These are phyloP conservation scores for Brachyrhaphis roseni DNA, from an alignment of 2,797 vertebrate species.

Conservation along the genomic window DNA sequence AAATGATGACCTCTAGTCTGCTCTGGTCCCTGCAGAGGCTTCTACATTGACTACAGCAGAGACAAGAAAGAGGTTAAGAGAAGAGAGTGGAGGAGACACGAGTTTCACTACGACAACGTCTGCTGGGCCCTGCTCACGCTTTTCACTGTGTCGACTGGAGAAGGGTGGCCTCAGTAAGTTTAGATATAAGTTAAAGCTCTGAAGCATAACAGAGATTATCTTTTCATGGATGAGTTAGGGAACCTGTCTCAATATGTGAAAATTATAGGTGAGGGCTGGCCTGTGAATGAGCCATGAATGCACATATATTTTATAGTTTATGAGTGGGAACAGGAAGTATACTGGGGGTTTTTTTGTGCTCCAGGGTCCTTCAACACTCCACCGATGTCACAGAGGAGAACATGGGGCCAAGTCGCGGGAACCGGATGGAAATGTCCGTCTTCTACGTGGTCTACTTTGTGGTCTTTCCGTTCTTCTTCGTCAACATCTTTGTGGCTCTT, in stretches of 20 bases:
- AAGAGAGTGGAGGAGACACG: conserved; percentile 95
- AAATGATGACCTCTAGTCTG: conserved; percentile 34
- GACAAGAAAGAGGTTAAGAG: conserved; percentile 97
- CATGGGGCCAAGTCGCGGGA: conserved; percentile 94
- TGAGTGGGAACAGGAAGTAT: neutral
- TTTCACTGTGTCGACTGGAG: conserved; percentile 96
- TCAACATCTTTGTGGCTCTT: conserved; percentile 98
- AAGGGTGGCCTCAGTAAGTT: conserved; percentile 98
- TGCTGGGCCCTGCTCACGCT: conserved; percentile 96
- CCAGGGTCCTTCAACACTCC: conserved; percentile 95
- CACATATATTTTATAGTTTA: neutral
- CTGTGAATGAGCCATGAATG: neutral
- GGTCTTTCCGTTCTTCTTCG: conserved; percentile 99
- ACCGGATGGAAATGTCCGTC: conserved; percentile 99
- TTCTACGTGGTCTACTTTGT: conserved; percentile 99
- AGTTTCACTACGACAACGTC: conserved; percentile 98
- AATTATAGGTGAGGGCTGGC: neutral
- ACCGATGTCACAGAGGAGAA: conserved; percentile 97
- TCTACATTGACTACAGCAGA: conserved; percentile 94
- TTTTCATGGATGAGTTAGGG: neutral
- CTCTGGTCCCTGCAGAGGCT: conserved; percentile 85
- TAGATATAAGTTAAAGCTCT: neutral
- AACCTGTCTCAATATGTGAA: neutral
- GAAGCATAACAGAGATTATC: neutral
- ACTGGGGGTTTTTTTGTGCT: neutral